A percentile compares a stretch with the other conserved stretches of the same genome.
phyloP scores from a whole-genome alignment of 2,888 invertebrate species.

The Drosophila parthenogenetica region DNA sequence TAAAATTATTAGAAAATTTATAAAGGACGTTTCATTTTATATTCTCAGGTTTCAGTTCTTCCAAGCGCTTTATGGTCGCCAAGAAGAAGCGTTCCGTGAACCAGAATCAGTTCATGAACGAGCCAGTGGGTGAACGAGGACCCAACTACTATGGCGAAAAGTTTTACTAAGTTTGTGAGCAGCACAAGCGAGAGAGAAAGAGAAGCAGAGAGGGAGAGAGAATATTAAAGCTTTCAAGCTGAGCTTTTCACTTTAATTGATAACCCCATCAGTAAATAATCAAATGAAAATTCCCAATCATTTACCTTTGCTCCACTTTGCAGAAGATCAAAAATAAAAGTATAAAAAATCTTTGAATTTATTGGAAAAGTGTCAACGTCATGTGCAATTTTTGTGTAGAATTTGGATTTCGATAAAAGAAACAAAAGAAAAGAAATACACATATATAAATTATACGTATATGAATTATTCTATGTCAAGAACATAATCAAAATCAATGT shows the following conservation, averaged over 20 bases:
- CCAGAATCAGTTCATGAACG: conserved; percentile 75
- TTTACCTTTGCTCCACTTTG: conserved; percentile 40
- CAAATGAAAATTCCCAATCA: conserved; percentile 26
- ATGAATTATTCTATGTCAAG: conserved; percentile 55
- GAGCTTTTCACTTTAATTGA: conserved; percentile 50
- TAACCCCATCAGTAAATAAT: conserved; percentile 36
- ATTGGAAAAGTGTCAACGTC: conserved; percentile 48
- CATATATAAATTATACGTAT: conserved; percentile 32
- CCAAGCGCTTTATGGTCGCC: conserved; percentile 84
- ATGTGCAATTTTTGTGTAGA: conserved; percentile 72
- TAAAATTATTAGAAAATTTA: too few species aligned
- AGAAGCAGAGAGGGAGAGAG: conserved; percentile 20
- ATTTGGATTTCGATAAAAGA: conserved; percentile 44
- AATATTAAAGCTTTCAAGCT: conserved; percentile 42
- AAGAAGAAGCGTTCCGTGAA: conserved; percentile 84
- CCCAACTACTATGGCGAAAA: conserved; percentile 79
- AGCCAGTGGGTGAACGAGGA: conserved; percentile 77
- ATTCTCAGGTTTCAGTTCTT: conserved; percentile 76
- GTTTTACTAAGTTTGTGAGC: conserved; percentile 72
- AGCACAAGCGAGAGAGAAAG: background rate
- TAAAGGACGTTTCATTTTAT: too few species aligned
- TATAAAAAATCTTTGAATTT: conserved; percentile 27
- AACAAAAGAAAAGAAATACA: conserved; percentile 32
- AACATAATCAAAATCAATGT: conserved; percentile 75
- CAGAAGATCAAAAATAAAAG: conserved; percentile 18